Evolutionary conservation across 2,113 vertebrate species (phyloP).

Genomic region (Urocitellus parryii): DNA sequence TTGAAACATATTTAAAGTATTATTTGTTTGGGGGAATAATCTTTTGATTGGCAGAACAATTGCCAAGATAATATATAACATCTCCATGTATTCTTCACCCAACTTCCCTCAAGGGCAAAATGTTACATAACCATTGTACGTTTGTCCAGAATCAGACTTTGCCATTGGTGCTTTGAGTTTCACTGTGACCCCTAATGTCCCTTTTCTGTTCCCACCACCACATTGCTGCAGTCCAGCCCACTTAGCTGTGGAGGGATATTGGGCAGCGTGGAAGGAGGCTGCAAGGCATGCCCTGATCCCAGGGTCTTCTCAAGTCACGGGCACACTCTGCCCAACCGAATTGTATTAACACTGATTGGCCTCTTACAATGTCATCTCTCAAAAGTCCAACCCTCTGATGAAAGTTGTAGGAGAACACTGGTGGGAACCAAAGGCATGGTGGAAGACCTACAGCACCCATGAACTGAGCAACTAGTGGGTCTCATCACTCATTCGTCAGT

Average conservation of each 20-base stretch:
- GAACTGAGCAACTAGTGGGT: no score
- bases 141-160: background rate
- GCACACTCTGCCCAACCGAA: background rate
- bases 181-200: background rate
- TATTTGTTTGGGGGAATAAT: slow-evolving; percentile 22
- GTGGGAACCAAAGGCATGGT: background rate
- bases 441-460: background rate
- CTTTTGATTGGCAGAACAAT: slow-evolving; percentile 21
- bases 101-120: background rate
- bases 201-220: background rate
- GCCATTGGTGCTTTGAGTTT: background rate
- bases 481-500: accelerated
- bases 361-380: background rate
- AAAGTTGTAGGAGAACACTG: background rate
- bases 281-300: background rate
- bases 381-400: background rate
- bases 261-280: background rate
- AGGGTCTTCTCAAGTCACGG: background rate
- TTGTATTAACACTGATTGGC: background rate
- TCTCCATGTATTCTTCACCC: background rate
- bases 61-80: slow-evolving; percentile 9
- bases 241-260: background rate
- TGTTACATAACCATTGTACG: background rate
- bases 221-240: background rate
- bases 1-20: background rate